A percentile compares a stretch with the other conserved stretches of the same genome.
Conservation (phyloP, 2,113 vertebrate genomes). For the Colaptes auratus region DNA sequence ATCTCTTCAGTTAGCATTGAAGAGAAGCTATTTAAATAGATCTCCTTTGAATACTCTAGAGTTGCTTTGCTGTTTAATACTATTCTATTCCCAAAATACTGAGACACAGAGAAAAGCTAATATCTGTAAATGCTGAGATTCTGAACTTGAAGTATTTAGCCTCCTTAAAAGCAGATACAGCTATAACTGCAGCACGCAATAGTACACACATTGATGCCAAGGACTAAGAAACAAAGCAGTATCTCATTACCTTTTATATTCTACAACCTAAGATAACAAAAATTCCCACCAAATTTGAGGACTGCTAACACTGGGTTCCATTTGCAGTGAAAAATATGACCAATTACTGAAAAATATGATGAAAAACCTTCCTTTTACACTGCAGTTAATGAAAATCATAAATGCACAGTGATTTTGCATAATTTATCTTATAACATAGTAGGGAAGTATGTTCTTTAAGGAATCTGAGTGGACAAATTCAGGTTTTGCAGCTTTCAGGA, state of each 20-base stretch:
- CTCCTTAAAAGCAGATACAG: background rate
- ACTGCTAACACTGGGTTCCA: background rate
- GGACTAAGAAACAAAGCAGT: background rate
- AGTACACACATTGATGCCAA: background rate
- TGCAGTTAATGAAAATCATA: background rate
- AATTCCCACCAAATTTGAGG: background rate
- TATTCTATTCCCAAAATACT: slow-evolving; percentile 3
- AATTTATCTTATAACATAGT: background rate
- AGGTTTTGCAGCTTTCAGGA: background rate
- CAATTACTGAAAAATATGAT: background rate
- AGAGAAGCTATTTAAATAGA: background rate
- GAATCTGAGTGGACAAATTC: background rate
- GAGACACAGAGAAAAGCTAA: background rate
- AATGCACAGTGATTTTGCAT: background rate
- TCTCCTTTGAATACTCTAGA: background rate
- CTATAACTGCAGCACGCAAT: background rate
- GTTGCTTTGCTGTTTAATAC: background rate
- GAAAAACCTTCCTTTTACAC: background rate
- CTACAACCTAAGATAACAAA: background rate
- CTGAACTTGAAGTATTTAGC: background rate
- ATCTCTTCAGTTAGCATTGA: background rate
- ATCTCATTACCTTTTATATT: background rate
- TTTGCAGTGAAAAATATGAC: background rate
- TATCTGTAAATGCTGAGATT: background rate
- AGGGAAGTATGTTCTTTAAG: background rate